Percentiles rank a stretch among this genome's conserved stretches.
These are phyloP conservation scores for Heliothis subflexa DNA, from an alignment of 1,140 invertebrate species.

Conservation along the genomic window DNA sequence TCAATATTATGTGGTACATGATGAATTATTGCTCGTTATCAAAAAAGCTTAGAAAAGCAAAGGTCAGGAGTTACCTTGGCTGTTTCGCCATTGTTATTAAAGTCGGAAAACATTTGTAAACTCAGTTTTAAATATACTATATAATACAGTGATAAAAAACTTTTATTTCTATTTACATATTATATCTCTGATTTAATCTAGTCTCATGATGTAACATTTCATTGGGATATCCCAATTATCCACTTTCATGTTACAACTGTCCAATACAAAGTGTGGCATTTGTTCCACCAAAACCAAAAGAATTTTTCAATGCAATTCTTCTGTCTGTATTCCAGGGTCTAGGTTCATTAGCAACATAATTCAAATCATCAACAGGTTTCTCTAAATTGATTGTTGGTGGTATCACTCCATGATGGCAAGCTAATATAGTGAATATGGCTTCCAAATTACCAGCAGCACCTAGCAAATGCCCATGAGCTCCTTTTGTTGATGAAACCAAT, in stretches of 20 bases:
- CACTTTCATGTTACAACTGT: conserved; percentile 50
- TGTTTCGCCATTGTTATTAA: conserved; percentile 77
- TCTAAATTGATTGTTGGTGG: conserved; percentile 97
- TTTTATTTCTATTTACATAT: conserved; percentile 57
- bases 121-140: conserved; percentile 85
- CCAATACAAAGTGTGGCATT: conserved; percentile 95
- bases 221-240: no score
- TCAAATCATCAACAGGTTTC: conserved; percentile 89
- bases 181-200: background rate
- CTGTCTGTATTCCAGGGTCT: conserved; percentile 87
- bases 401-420: conserved; percentile 91
- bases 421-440: conserved; percentile 93
- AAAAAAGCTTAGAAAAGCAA: conserved; percentile 71
- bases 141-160: conserved; percentile 63
- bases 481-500: conserved; percentile 96
- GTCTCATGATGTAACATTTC: no score
- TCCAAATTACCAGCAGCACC: conserved; percentile 98
- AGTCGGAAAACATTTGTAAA: conserved; percentile 81
- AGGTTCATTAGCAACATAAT: conserved; percentile 89
- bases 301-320: conserved; percentile 97
- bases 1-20: conserved; percentile 80
- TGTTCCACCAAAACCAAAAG: conserved; percentile 99
- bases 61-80: conserved; percentile 73
- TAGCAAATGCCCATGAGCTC: conserved; percentile 97
- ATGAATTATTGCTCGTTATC: conserved; percentile 77